These are phyloP conservation scores for Nycticryphes semicollaris DNA, from an alignment of 2,113 vertebrate species.

Conservation along the genomic window DNA sequence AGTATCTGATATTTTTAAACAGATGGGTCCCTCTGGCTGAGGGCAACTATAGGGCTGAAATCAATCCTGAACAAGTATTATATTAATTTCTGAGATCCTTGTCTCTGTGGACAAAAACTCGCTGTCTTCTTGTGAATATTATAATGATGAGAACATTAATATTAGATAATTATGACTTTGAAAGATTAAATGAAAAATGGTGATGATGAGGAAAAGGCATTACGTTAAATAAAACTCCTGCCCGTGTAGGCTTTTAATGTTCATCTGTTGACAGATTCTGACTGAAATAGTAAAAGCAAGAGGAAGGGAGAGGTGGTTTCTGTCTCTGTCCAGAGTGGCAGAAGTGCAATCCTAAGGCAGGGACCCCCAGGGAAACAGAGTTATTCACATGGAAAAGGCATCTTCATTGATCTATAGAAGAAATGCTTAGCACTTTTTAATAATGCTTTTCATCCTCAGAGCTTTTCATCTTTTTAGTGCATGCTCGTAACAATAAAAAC, in stretches of 20 bases:
- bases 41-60: slow-evolving; percentile 68
- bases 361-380: not conserved
- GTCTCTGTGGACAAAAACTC: slow-evolving; percentile 71
- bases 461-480: not conserved
- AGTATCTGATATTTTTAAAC: slow-evolving; percentile 72
- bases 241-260: not conserved
- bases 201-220: slow-evolving; percentile 13
- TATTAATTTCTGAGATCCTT: slow-evolving; percentile 75
- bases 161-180: slow-evolving; percentile 74
- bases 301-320: not conserved
- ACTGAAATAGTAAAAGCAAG: not conserved
- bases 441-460: not conserved
- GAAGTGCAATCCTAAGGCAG: not conserved
- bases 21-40: slow-evolving; percentile 72
- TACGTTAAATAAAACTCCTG: slow-evolving; percentile 22
- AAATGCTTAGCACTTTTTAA: not conserved
- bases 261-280: slow-evolving; percentile 6
- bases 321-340: not conserved
- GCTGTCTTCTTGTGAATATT: slow-evolving; percentile 53
- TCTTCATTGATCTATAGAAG: not conserved
- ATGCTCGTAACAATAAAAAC: not conserved
- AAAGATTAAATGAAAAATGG: slow-evolving; percentile 64
- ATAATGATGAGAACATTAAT: slow-evolving; percentile 72
- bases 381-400: not conserved
- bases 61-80: slow-evolving; percentile 73